A percentile compares a stretch with the other conserved stretches of the same genome.
These are phyloP conservation scores for Diuraphis noxia DNA, from an alignment of 1,140 invertebrate species.

Conservation along the genomic window DNA sequence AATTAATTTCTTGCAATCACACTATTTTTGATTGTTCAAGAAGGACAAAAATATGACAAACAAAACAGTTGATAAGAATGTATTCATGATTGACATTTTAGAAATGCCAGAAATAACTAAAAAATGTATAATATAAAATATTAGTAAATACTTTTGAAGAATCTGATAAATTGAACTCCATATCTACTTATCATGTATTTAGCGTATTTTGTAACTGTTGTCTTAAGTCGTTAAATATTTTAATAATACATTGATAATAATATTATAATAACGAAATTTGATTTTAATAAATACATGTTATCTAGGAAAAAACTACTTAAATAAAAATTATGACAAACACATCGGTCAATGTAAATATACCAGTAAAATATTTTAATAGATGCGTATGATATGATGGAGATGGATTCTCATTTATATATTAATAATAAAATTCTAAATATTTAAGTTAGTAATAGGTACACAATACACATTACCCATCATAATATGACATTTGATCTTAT, in stretches of 20 bases:
- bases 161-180: background rate
- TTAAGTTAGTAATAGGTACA: background rate
- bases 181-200: background rate
- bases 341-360: background rate
- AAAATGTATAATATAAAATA: background rate
- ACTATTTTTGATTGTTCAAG: background rate
- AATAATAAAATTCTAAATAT: background rate
- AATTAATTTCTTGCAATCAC: background rate
- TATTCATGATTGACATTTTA: background rate
- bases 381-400: too few species aligned
- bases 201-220: background rate
- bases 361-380: background rate
- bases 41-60: background rate
- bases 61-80: background rate
- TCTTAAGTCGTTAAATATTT: background rate
- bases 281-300: background rate
- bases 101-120: background rate
- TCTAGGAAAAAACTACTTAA: background rate
- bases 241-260: background rate
- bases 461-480: too few species aligned
- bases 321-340: background rate
- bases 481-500: constrained; percentile 1
- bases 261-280: background rate
- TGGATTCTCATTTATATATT: background rate
- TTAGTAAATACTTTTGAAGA: background rate